Evolutionary conservation across 2,888 invertebrate genomes (phyloP), one percentile per base, ranked within the genome.

Genomic region (Hirtodrosophila cameraria): DNA sequence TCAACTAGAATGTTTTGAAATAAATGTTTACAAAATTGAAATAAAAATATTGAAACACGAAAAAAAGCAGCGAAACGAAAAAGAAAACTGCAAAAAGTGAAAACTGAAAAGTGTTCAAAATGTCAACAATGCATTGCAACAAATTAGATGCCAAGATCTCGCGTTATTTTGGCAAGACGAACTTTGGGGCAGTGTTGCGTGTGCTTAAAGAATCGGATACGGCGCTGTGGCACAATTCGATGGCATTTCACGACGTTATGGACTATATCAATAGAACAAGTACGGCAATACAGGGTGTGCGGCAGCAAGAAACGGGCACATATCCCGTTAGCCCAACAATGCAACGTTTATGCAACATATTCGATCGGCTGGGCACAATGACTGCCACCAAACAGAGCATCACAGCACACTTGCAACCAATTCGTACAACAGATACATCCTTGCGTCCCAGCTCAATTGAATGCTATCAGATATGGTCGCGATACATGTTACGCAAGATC

Each of bases 241-340:
- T 95, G 88, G 96, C 97, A 2, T 97, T 96, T 89, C 94, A 94
- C 91, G 94, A 94, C 90, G 94, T 96, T 80, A 91, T 97, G 42
- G 97, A 97, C 0, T 98, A 98, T 88, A 94, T 98, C 73, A 93
- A 95, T 69, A 94, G 95, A 0, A 92, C 98, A 71, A 97, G 97
- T 91, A 94, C 96, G 78, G 94, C 96, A 3, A 94, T 97, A 3
- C 95, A 95, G 91, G 95, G 95, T 9, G 95, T 95, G 89, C 93
- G 95, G 49, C 90, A 95, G 11, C 2, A 11, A 2, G 2, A 31
- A 1, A 92, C 93, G 23, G 92, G 92, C 16, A 92, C 93, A 93
- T 77, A 90, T 91, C 60, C 90, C 92, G 69, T 95, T 95, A 38
- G 91, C 92, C 5, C 16, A 7, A 92, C 92, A 64, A 91, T 95